Conservation (phyloP, 2,797 vertebrate species). For the Eulemur coronatus region DNA sequence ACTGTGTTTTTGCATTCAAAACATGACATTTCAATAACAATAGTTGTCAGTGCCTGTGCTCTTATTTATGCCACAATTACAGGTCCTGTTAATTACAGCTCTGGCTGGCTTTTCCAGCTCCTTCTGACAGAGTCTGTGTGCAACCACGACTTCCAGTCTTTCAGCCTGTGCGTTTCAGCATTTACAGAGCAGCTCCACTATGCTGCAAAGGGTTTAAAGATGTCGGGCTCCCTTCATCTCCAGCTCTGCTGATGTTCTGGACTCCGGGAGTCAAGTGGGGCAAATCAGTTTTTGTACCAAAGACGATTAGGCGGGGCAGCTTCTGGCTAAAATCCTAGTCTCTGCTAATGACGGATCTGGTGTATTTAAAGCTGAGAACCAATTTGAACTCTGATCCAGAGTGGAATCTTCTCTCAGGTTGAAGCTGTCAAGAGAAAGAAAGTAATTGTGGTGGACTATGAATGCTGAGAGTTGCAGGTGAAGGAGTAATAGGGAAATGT, state of each 20-base stretch:
- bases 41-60: constrained; percentile 56
- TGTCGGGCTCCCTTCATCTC: neutral
- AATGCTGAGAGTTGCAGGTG: neutral
- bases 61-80: constrained; percentile 74
- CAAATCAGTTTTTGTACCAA: neutral
- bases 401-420: constrained; percentile 10
- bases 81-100: constrained; percentile 69
- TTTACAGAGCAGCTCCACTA: neutral
- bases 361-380: neutral
- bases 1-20: constrained; percentile 72
- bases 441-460: neutral
- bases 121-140: neutral
- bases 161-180: neutral
- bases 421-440: neutral
- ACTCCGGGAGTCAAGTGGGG: neutral
- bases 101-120: constrained; percentile 31
- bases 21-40: constrained; percentile 72
- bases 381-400: neutral
- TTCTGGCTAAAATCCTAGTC: neutral
- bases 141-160: neutral
- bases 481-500: neutral
- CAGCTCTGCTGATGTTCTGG: neutral
- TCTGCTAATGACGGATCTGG: neutral
- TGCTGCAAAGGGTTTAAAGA: neutral
- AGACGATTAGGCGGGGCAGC: neutral